These are phyloP conservation scores for Mycteria americana DNA, from an alignment of 2,797 vertebrate genomes.

Conservation along the genomic window DNA sequence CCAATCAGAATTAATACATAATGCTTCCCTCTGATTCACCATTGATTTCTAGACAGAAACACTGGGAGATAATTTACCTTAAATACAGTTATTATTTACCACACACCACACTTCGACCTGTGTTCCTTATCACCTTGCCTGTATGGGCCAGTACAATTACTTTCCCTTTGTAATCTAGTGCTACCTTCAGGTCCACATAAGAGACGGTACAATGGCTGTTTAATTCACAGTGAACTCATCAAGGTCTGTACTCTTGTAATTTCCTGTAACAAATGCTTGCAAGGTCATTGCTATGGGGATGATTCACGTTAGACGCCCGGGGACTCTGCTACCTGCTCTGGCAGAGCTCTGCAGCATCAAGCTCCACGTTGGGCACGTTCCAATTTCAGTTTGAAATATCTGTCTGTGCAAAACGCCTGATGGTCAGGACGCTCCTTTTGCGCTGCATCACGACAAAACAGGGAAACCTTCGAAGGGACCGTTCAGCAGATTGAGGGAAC, in stretches of 20 bases:
- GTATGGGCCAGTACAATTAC: not conserved
- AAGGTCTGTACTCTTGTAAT: not conserved
- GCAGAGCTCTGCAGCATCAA: not conserved
- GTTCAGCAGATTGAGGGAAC: fast-evolving
- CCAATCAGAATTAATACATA: not conserved
- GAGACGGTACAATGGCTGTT: fast-evolving
- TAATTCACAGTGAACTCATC: not conserved
- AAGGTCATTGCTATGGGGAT: not conserved
- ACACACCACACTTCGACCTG: fast-evolving
- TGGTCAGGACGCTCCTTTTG: not conserved
- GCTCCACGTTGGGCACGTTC: not conserved
- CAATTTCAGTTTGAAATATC: not conserved
- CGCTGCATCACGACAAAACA: not conserved
- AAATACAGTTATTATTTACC: not conserved
- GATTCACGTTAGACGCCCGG: fast-evolving
- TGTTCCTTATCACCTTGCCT: not conserved
- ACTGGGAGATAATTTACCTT: not conserved
- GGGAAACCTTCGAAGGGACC: not conserved
- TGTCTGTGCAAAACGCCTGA: not conserved
- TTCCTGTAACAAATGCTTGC: not conserved
- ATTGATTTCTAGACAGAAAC: not conserved
- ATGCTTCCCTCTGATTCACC: not conserved
- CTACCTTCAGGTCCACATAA: not conserved
- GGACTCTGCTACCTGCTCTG: not conserved
- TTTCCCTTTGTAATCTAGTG: fast-evolving